A percentile compares a stretch with the other conserved stretches of the same genome.
These are phyloP conservation scores for Pedetes capensis DNA, from an alignment of 2,113 vertebrate genomes.

Conservation along the genomic window DNA sequence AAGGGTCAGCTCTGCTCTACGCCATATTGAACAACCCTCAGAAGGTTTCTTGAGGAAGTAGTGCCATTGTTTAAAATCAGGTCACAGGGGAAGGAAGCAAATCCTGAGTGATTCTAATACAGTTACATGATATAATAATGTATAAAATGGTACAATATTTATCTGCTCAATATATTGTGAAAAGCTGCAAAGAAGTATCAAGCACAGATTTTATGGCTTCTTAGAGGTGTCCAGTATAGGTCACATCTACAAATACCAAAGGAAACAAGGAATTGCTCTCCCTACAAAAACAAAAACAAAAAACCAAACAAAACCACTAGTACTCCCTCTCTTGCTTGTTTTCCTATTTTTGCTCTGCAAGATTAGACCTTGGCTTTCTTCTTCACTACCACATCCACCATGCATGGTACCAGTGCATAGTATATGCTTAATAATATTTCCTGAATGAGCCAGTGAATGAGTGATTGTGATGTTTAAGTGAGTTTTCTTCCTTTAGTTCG, in stretches of 20 bases:
- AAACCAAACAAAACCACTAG: not conserved
- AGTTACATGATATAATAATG: not conserved
- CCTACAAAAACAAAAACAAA: not conserved
- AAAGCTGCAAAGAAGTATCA: not conserved
- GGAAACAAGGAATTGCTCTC: not conserved
- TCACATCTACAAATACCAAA: not conserved
- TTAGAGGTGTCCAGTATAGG: not conserved
- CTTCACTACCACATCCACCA: not conserved
- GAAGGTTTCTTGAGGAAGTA: not conserved
- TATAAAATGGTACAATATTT: not conserved
- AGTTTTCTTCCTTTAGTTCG: not conserved
- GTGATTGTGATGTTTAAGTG: not conserved
- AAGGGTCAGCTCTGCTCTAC: not conserved
- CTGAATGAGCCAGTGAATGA: not conserved
- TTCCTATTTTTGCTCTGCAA: not conserved
- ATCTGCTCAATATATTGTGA: not conserved
- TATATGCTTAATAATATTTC: not conserved
- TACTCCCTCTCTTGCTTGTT: not conserved
- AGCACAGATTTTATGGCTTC: not conserved
- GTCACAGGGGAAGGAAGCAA: not conserved
- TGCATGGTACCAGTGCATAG: not conserved
- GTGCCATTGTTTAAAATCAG: not conserved
- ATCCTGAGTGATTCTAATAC: not conserved
- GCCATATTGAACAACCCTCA: not conserved
- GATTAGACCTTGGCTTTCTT: not conserved